These are phyloP conservation scores for Drosophila mettleri DNA, from an alignment of 2,888 invertebrate species.

Conservation along the genomic window DNA sequence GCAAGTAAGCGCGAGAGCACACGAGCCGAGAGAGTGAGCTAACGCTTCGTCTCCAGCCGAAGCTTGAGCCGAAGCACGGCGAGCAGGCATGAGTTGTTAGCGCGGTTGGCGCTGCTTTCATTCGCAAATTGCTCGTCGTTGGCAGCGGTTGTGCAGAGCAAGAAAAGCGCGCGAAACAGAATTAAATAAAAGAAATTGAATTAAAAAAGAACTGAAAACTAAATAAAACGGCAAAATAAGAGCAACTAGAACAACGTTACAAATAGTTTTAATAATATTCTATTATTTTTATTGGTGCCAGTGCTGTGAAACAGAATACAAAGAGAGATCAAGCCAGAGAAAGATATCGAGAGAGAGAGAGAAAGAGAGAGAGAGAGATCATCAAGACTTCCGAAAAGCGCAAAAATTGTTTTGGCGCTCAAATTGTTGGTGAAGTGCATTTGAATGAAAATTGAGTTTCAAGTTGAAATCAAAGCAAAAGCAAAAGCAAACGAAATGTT, in stretches of 20 bases:
- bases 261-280: conserved; percentile 45
- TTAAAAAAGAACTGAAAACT: conserved; percentile 42
- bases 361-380: conserved; percentile 47
- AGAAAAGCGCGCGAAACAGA: conserved; percentile 63
- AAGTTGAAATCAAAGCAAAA: conserved; percentile 56
- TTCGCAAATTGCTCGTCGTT: conserved; percentile 85
- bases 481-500: conserved; percentile 75
- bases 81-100: conserved; percentile 53
- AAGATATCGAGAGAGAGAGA: conserved; percentile 9
- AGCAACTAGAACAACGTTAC: conserved; percentile 50
- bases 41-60: conserved; percentile 14
- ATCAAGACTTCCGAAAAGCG: conserved; percentile 44
- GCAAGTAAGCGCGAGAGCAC: conserved; percentile 16
- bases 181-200: conserved; percentile 18
- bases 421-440: conserved; percentile 53
- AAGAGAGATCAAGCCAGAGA: conserved; percentile 20
- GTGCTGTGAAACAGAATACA: conserved; percentile 59
- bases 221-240: conserved; percentile 23
- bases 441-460: conserved; percentile 39
- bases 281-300: conserved; percentile 69
- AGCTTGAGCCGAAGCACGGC: conserved; percentile 38
- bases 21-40: conserved; percentile 15
- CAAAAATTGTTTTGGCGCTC: conserved; percentile 41
- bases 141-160: conserved; percentile 82
- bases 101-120: conserved; percentile 77